Percentiles rank a stretch among this genome's conserved stretches.
Evolutionary conservation across 2,888 invertebrate species (phyloP).

Genomic region (Drosophila nr. perissopoda): DNA sequence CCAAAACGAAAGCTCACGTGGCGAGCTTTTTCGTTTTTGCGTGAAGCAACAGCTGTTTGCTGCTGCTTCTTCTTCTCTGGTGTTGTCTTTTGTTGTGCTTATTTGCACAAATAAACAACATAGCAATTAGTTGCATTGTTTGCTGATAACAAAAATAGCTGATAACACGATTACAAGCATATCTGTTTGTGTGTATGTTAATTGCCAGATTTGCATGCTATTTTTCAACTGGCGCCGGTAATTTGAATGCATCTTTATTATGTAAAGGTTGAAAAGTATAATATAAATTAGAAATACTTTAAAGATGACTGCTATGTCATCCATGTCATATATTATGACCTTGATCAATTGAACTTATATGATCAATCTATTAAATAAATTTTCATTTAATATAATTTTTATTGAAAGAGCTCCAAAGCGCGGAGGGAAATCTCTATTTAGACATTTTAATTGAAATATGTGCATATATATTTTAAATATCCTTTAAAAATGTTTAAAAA

Average conservation of each 20-base stretch:
- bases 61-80: constrained; percentile 28
- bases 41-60: constrained; percentile 63
- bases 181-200: constrained; percentile 15
- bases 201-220: constrained; percentile 31
- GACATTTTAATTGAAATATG: neutral
- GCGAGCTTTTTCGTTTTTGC: constrained; percentile 51
- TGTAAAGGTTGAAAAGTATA: constrained; percentile 49
- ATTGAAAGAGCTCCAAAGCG: neutral
- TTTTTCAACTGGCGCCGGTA: constrained; percentile 28
- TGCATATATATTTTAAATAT: neutral
- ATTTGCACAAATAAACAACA: constrained; percentile 71
- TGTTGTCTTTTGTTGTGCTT: constrained; percentile 48
- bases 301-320: constrained; percentile 5
- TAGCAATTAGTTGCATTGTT: constrained; percentile 47
- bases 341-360: constrained; percentile 8
- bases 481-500: neutral
- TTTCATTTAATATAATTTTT: neutral
- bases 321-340: constrained; percentile 1
- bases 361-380: neutral
- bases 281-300: constrained; percentile 7
- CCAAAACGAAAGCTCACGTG: constrained; percentile 53
- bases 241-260: constrained; percentile 28
- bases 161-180: constrained; percentile 24
- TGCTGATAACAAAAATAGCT: constrained; percentile 40
- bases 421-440: neutral